phyloP scores from a whole-genome alignment of 2,797 vertebrate species.

The Poecile montanus region DNA sequence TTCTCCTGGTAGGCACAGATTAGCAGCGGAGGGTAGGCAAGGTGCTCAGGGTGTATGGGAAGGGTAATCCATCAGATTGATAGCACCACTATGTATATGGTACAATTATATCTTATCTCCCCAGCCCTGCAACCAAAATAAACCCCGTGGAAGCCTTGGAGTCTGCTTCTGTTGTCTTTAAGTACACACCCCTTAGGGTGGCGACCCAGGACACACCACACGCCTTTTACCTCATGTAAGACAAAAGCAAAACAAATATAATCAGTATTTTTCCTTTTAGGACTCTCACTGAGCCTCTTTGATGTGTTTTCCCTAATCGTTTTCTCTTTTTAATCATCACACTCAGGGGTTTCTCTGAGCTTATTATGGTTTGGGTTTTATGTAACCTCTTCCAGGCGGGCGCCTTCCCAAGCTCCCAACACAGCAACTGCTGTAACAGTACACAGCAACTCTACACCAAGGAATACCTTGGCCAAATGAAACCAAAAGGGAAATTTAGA shows the following conservation, averaged over 20 bases:
- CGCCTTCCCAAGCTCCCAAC: conserved; percentile 53
- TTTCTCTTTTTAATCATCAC: conserved; percentile 55
- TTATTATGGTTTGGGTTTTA: conserved; percentile 48
- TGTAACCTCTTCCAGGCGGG: conserved; percentile 56
- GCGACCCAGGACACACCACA: conserved; percentile 57
- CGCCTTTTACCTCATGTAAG: conserved; percentile 58
- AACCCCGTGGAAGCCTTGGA: conserved; percentile 44
- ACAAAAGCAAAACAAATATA: conserved; percentile 68
- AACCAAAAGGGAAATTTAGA: conserved; percentile 72
- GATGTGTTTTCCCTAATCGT: conserved; percentile 60
- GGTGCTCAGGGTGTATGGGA: conserved; percentile 10
- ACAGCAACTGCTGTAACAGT: conserved; percentile 64
- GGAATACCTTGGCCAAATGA: conserved; percentile 68
- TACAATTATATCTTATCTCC: conserved; percentile 66
- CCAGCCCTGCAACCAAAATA: conserved; percentile 67
- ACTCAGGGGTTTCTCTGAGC: conserved; percentile 51
- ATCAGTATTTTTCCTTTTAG: conserved; percentile 67
- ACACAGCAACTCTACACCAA: conserved; percentile 68
- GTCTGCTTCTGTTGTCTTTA: conserved; percentile 64
- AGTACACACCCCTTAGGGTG: conserved; percentile 60
- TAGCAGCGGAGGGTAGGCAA: conserved; percentile 40
- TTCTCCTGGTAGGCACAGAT: conserved; percentile 27
- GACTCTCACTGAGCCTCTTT: conserved; percentile 49
- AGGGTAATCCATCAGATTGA: conserved; percentile 49
- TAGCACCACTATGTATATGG: conserved; percentile 43